Evolutionary conservation across 2,113 vertebrate species (phyloP).

Genomic region (Pseudopipra pipra): DNA sequence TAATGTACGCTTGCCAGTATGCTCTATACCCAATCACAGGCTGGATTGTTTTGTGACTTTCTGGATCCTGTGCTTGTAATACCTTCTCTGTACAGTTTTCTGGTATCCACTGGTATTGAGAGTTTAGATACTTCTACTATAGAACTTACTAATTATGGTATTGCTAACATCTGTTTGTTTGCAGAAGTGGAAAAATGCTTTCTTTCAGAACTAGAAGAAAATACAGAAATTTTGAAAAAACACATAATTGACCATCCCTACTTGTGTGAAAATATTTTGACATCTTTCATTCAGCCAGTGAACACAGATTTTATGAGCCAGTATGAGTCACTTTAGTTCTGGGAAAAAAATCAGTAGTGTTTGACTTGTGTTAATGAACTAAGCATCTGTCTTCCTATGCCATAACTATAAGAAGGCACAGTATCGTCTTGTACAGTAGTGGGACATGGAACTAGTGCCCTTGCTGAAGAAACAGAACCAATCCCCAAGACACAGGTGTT

Average conservation of each 20-base stretch:
- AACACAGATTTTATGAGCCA: not conserved
- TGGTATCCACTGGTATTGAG: not conserved
- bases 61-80: not conserved
- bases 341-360: not conserved
- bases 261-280: not conserved
- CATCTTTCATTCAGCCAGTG: not conserved
- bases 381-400: not conserved
- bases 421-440: accelerated
- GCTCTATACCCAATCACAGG: not conserved
- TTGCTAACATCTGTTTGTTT: not conserved
- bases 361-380: not conserved
- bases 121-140: not conserved
- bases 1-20: not conserved
- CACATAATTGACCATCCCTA: not conserved
- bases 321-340: not conserved
- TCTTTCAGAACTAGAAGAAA: not conserved
- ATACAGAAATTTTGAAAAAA: not conserved
- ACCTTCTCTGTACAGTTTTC: not conserved
- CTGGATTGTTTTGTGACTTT: not conserved
- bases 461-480: not conserved
- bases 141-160: not conserved
- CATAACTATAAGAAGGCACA: not conserved
- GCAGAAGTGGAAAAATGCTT: not conserved
- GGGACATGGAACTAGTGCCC: not conserved
- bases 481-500: not conserved